Percentiles rank a stretch among this genome's conserved stretches.
Conservation (phyloP, 2,797 vertebrate genomes). For the Fundulus diaphanus region DNA sequence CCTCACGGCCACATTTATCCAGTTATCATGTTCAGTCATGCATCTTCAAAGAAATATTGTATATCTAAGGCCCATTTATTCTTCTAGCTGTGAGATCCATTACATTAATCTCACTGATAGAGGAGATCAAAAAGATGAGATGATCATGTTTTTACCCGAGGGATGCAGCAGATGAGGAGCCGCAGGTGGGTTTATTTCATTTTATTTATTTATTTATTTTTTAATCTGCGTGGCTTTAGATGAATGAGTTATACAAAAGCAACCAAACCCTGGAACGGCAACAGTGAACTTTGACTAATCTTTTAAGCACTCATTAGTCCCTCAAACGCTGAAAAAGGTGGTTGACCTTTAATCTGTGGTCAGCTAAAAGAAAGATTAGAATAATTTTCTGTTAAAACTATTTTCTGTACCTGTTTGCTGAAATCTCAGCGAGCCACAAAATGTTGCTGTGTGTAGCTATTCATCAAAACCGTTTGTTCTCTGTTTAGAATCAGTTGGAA, state of each 20-base stretch:
- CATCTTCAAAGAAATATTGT: conserved; percentile 3
- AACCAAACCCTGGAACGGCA: background rate
- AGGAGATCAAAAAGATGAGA: conserved; percentile 21
- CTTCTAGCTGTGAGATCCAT: conserved; percentile 16
- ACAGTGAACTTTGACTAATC: background rate
- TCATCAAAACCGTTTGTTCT: background rate
- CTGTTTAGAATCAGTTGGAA: background rate
- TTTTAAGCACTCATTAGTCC: no score
- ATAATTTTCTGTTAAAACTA: background rate
- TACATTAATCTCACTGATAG: conserved; percentile 22
- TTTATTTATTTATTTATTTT: conserved; percentile 9
- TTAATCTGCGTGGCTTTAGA: conserved; percentile 21
- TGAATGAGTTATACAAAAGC: conserved; percentile 17
- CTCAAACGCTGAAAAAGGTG: background rate
- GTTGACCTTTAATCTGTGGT: background rate
- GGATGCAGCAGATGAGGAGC: conserved; percentile 11
- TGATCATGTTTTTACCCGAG: conserved; percentile 6
- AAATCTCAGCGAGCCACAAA: background rate
- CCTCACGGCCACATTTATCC: conserved; percentile 33
- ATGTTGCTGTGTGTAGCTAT: background rate
- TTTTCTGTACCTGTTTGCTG: background rate
- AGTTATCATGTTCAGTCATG: conserved; percentile 3
- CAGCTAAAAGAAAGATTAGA: background rate
- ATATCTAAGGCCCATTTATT: conserved; percentile 18
- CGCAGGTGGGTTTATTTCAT: conserved; percentile 22